Conservation (phyloP, 1,140 invertebrate species). For the Tetraneura akinire region DNA sequence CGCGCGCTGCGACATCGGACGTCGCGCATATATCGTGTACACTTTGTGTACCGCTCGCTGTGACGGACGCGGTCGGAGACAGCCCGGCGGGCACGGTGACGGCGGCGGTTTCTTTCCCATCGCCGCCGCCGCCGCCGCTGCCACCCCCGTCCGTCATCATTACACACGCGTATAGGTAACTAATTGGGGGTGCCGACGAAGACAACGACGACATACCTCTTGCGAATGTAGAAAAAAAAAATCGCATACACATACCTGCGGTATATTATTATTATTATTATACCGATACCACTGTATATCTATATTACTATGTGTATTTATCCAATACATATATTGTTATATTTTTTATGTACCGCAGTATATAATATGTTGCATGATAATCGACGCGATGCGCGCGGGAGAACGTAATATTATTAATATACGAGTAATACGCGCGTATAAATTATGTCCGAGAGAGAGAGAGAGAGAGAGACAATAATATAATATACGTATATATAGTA, state of each 20-base stretch:
- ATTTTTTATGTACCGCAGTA: not conserved
- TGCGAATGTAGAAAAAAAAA: not conserved
- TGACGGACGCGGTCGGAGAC: slow-evolving; percentile 27
- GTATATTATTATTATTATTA: not conserved
- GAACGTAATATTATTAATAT: no score
- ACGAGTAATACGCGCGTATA: no score
- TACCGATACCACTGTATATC: no score
- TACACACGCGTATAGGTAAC: not conserved
- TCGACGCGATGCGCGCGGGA: no score
- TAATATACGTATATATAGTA: no score
- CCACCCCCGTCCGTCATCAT: not conserved
- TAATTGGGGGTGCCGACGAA: slow-evolving; percentile 21
- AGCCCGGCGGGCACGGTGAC: slow-evolving; percentile 33
- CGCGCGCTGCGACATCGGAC: not conserved
- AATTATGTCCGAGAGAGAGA: no score
- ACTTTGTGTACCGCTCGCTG: not conserved
- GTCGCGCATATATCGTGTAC: no score
- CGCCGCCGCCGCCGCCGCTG: not conserved
- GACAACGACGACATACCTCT: not conserved
- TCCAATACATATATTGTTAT: no score
- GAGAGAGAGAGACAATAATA: no score
- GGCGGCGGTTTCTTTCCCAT: slow-evolving; percentile 14
- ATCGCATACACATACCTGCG: not conserved
- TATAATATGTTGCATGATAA: not conserved
- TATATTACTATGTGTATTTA: no score